Evolutionary conservation across 1,140 invertebrate species (phyloP).

Genomic region (Drosophila aff.): DNA sequence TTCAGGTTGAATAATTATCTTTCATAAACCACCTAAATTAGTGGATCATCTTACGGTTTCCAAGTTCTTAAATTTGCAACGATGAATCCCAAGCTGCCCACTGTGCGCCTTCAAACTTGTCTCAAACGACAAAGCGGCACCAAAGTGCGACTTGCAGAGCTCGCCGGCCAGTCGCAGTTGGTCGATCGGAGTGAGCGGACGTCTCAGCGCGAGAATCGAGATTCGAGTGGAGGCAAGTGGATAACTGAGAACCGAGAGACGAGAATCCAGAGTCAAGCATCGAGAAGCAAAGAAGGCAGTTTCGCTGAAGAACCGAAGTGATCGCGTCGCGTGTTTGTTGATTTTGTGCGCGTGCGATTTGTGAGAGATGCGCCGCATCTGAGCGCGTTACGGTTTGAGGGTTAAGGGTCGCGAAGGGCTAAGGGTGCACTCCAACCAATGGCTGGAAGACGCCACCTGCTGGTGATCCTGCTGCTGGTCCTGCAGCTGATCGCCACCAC

Average conservation of each 20-base stretch:
- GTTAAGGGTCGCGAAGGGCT: conserved; percentile 18
- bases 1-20: neutral
- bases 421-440: conserved; percentile 42
- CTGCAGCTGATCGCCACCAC: conserved; percentile 67
- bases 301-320: conserved; percentile 1
- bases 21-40: neutral
- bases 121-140: conserved; percentile 66
- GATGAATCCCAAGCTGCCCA: neutral
- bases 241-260: conserved; percentile 20
- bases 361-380: conserved; percentile 59
- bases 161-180: conserved; percentile 62
- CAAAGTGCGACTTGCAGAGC: conserved; percentile 76
- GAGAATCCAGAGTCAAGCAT: conserved; percentile 27
- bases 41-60: neutral
- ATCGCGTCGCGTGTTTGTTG: conserved; percentile 35
- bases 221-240: conserved; percentile 6
- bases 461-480: conserved; percentile 61
- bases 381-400: conserved; percentile 33
- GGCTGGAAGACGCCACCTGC: conserved; percentile 67
- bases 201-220: conserved; percentile 59
- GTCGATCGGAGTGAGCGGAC: conserved; percentile 67
- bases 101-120: conserved; percentile 50
- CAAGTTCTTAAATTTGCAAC: neutral
- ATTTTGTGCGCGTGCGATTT: conserved; percentile 30
- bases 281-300: conserved; percentile 16